Evolutionary conservation across 2,113 vertebrate species (phyloP).

Genomic region (Turdus rufiventris): DNA sequence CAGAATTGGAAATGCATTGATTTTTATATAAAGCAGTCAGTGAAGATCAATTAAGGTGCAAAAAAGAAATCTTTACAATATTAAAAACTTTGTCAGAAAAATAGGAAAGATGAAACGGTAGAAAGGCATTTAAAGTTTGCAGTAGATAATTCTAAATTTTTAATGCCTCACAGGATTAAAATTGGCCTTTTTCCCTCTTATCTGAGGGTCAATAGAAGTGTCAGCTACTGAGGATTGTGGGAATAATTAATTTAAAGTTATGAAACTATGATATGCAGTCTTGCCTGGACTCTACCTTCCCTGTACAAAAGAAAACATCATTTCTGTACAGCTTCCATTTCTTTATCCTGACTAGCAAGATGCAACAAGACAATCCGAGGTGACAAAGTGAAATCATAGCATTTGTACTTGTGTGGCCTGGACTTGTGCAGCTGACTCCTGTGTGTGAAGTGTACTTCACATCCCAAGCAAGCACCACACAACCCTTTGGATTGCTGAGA

Average conservation of each 20-base stretch:
- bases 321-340: not conserved
- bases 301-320: not conserved
- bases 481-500: not conserved
- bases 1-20: not conserved
- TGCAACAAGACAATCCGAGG: not conserved
- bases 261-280: not conserved
- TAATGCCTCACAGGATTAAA: not conserved
- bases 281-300: not conserved
- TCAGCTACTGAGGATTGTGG: not conserved
- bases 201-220: not conserved
- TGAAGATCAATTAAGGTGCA: not conserved
- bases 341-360: not conserved
- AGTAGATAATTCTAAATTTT: not conserved
- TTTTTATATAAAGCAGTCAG: not conserved
- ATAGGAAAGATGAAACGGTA: not conserved
- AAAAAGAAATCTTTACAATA: not conserved
- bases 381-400: not conserved
- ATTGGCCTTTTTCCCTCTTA: not conserved
- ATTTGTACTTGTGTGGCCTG: not conserved
- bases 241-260: not conserved
- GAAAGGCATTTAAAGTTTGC: not conserved
- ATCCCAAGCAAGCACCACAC: not conserved
- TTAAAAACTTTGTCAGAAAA: not conserved
- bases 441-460: not conserved
- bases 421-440: not conserved